Base-by-base conservation (phyloP, 2,113 vertebrate species). In the Rafetus swinhoei region DNA sequence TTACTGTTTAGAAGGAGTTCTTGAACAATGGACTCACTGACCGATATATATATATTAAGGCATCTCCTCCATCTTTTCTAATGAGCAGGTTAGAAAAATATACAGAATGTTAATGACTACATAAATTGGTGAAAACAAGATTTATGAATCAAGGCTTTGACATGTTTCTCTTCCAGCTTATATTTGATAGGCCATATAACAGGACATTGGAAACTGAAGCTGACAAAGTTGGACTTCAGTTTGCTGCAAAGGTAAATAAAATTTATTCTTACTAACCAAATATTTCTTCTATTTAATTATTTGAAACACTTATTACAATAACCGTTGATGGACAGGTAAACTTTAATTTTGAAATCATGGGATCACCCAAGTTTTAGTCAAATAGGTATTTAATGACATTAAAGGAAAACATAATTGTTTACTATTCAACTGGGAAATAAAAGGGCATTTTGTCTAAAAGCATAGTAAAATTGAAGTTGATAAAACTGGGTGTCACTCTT, bases 191-290 rank as follows among this genome's bases (percentile, higher is more conserved):
- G 93, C 99, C 99, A 0, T 99, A 98, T 95, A 99, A 98, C 96
- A 98, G 99, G 82, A 99, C 98, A 9, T 84, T 99, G 95, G 99
- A 99, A 93, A 98, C 98, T 3, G 99, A 99, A 95, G 99, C 99
- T 62, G 99, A 99, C 97, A 94, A 98, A 96, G 98, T 99, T 35
- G 99, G 99, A 95, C 94, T 99, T 85, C 98, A 98, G 93, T 93
- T 99, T 96, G 99, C 99, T 93, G 99, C 99, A 39, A 99, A 99
- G 99, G 99, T 99, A 98, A 96, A 81, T 74, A 55, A 59, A 82
- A 5, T 6, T 80, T 8, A 0, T 11, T 29, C 79, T 84, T 55
- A 6, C 72, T 7, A 16, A 45, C 13, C 65, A 35, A 35, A 13
- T 6, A 3, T 18, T 93, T 87, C 16, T 82, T 90, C 59, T 39